Evolutionary conservation across 1,140 invertebrate species (phyloP).

Genomic region (Dufourea novaeangliae): DNA sequence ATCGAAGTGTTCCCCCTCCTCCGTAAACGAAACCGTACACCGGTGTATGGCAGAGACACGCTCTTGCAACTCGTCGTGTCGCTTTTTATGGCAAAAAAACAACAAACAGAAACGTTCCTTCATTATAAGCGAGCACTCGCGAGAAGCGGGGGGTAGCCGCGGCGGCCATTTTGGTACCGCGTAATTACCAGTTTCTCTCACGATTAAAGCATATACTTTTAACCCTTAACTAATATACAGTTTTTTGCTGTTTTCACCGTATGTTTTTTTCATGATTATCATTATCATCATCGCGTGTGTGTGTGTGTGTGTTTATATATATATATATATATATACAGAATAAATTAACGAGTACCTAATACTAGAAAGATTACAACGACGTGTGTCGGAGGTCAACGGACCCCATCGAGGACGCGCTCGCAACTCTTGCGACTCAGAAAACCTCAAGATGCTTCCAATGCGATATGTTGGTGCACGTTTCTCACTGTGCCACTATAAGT

Average conservation of each 20-base stretch:
- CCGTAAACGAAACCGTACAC: constrained; percentile 4
- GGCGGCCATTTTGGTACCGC: too few species aligned
- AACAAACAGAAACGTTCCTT: constrained; percentile 16
- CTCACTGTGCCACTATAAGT: not conserved
- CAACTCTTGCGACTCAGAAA: constrained; percentile 2
- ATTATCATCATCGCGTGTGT: not conserved
- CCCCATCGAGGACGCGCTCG: not conserved
- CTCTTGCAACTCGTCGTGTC: not conserved
- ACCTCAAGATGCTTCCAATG: constrained; percentile 44
- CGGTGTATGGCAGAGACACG: constrained; percentile 38
- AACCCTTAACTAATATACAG: constrained; percentile 27
- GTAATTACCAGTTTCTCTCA: not conserved
- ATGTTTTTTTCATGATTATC: not conserved
- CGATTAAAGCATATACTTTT: constrained; percentile 31
- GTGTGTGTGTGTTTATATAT: not conserved
- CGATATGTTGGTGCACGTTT: constrained; percentile 40
- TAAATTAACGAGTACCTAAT: constrained; percentile 47
- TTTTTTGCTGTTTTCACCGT: not conserved
- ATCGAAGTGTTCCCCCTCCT: not conserved
- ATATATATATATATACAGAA: constrained; percentile 16
- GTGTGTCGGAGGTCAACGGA: not conserved
- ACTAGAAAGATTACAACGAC: constrained; percentile 41
- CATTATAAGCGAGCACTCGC: constrained; percentile 6
- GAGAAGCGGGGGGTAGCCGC: not conserved
- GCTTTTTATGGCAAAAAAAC: constrained; percentile 35